A percentile compares a stretch with the other conserved stretches of the same genome.
These are phyloP conservation scores for Ephydatia muelleri DNA, from an alignment of 37 sponge, comb jelly and placozoan species.

Conservation along the genomic window DNA sequence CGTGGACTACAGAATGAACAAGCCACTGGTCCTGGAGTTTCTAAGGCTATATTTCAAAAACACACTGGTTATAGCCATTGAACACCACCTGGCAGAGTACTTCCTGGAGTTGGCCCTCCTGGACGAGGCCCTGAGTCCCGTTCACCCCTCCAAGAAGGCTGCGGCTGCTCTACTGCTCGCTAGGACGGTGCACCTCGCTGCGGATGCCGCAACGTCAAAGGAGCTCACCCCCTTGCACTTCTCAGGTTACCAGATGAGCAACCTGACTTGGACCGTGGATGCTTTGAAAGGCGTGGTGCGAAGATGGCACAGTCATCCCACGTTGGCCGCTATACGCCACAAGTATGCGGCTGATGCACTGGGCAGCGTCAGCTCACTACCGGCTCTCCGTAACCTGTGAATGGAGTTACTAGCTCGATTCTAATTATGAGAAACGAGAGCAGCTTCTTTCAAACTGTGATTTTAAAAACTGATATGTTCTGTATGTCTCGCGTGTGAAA, in stretches of 20 bases:
- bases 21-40: slow-evolving; percentile 50
- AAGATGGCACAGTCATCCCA: background rate
- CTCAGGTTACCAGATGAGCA: background rate
- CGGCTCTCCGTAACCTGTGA: slow-evolving; percentile 3
- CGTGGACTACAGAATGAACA: too few species aligned
- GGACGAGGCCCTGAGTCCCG: too few species aligned
- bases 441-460: too few species aligned
- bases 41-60: slow-evolving; percentile 57
- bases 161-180: slow-evolving; percentile 43
- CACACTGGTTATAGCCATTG: slow-evolving; percentile 16
- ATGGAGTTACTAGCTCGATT: too few species aligned
- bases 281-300: background rate
- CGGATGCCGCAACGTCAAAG: background rate
- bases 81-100: slow-evolving; percentile 83
- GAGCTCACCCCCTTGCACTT: background rate
- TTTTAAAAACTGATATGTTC: too few species aligned
- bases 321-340: background rate
- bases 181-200: background rate
- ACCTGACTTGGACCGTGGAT: background rate
- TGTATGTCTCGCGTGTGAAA: too few species aligned
- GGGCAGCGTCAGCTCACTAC: background rate
- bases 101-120: too few species aligned
- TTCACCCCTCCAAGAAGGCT: too few species aligned
- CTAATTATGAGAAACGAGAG: too few species aligned
- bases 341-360: slow-evolving; percentile 14